Percentiles rank a stretch among this genome's conserved stretches.
phyloP scores from a whole-genome alignment of 2,797 vertebrate species.

The Poecilia velifera region DNA sequence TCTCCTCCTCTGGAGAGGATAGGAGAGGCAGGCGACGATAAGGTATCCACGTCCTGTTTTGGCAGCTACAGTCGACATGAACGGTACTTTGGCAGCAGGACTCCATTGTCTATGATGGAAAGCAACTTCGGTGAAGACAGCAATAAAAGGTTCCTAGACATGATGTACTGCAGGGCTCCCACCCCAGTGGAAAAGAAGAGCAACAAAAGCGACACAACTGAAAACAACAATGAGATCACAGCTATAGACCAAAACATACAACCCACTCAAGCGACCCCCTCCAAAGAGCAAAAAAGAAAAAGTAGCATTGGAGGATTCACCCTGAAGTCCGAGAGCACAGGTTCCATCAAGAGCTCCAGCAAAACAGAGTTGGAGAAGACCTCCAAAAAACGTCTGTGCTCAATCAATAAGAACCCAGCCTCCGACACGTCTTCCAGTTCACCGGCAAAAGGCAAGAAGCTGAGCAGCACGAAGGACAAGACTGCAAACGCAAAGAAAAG shows the following conservation, averaged over 20 bases:
- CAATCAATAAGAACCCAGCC: conserved; percentile 80
- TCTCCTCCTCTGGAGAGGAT: conserved; percentile 94
- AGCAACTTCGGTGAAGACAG: conserved; percentile 82
- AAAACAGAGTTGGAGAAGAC: conserved; percentile 85
- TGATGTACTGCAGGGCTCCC: conserved; percentile 80
- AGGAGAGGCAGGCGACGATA: conserved; percentile 91
- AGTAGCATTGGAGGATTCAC: conserved; percentile 73
- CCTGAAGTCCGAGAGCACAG: conserved; percentile 79
- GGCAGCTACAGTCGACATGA: conserved; percentile 87
- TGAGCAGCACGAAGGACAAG: conserved; percentile 85
- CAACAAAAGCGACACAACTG: conserved; percentile 83
- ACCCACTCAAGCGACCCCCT: conserved; percentile 81
- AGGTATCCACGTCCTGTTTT: conserved; percentile 93
- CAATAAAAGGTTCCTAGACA: conserved; percentile 76
- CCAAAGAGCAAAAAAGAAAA: conserved; percentile 88
- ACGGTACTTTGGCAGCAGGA: conserved; percentile 84
- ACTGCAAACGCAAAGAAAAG: conserved; percentile 79
- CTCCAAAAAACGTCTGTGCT: conserved; percentile 85
- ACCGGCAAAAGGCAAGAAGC: conserved; percentile 84
- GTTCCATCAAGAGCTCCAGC: conserved; percentile 76
- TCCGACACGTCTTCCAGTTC: conserved; percentile 80
- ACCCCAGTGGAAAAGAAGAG: conserved; percentile 82
- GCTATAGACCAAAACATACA: conserved; percentile 89
- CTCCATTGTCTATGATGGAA: conserved; percentile 92
- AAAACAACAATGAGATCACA: conserved; percentile 95